Base-by-base conservation (phyloP, 2,888 invertebrate species). In the Lepas anatifera region DNA sequence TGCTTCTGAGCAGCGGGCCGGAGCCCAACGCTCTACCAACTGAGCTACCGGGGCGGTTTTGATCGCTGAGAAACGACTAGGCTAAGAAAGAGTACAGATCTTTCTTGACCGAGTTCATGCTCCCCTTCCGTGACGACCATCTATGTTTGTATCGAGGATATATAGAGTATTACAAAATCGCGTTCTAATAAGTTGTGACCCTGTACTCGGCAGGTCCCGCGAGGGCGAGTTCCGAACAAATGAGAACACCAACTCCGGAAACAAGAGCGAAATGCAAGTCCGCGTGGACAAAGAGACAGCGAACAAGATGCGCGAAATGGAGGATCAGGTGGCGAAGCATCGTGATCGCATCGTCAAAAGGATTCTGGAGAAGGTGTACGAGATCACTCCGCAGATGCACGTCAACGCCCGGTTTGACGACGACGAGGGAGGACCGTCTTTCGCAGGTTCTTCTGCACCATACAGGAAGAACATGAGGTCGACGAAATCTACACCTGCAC, bases 381-480 rank as follows among this genome's bases (percentile, higher is more conserved):
- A 58, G 35, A 58, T 58, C 35, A 58, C 58, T 0, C 58, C 58
- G 32, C 4, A 58, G 58, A 58, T 58, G 58, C 58, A 58, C 35
- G 58, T 25, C 32, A 58, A 58, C 35, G 58, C 29, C 0, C 58
- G 58, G 6, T 58, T 58, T 22, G 58, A 58, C 16, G 22, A 58
- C 10, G 32, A 58, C 22, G 35, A 58, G 22, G 35, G 35, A 4
- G 13, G 29, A 29, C 2, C 29, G 29, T 41, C 41, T 77, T 63
- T 48, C 64, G 39, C 37, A 88, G 84, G 81, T 91, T 89, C 72
- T 85, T 84, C 27, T 93, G 92, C 75, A n/a, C n/a, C n/a, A n/a
- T n/a, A n/a, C n/a, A n/a, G n/a, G n/a, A n/a, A n/a, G n/a, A n/a
- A n/a, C n/a, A n/a, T n/a, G n/a, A n/a, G n/a, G n/a, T n/a, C n/a